A percentile compares a stretch with the other conserved stretches of the same genome.
These are phyloP conservation scores for Parazoanthus darwini DNA, from an alignment of 92 coral and sea anemone species.

Conservation along the genomic window DNA sequence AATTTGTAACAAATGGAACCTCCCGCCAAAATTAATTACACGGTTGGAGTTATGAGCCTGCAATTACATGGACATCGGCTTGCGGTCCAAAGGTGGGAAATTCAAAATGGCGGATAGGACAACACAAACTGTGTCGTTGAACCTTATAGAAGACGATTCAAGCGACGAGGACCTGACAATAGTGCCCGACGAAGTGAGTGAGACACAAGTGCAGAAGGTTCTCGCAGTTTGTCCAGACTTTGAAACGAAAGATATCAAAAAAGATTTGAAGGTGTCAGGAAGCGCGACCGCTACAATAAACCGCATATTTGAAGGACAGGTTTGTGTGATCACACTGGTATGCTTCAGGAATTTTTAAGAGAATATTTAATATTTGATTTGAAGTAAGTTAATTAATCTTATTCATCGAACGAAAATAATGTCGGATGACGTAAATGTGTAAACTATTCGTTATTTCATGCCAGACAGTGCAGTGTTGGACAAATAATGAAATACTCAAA, in stretches of 20 bases:
- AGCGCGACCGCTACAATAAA: slow-evolving; percentile 74
- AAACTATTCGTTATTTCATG: not conserved
- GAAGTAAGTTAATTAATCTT: not conserved
- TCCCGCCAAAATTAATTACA: too few relatives aligned
- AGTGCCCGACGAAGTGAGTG: not conserved
- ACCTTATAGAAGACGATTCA: not conserved
- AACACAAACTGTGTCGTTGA: not conserved
- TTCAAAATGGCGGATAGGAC: slow-evolving; percentile 40
- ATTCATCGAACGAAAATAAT: not conserved
- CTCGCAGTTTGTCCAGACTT: slow-evolving; percentile 75
- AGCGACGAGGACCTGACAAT: slow-evolving; percentile 19
- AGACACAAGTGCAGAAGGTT: slow-evolving; percentile 49
- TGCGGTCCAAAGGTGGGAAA: slow-evolving; percentile 33
- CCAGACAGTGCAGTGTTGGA: not conserved
- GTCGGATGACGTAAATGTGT: not conserved
- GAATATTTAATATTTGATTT: not conserved
- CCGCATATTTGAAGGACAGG: slow-evolving; percentile 92
- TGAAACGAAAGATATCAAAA: slow-evolving; percentile 60
- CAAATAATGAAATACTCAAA: too few relatives aligned
- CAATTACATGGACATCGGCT: not conserved
- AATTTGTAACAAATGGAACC: too few relatives aligned
- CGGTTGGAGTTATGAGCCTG: not conserved
- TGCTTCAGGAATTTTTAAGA: not conserved
- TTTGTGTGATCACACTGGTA: slow-evolving; percentile 24
- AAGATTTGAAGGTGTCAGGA: slow-evolving; percentile 73